Evolutionary conservation across 30 jellyfish, hydroid and myxozoan species (phyloP), one percentile per base, ranked within the genome.

Genomic region (Turritopsis dohrnii): DNA sequence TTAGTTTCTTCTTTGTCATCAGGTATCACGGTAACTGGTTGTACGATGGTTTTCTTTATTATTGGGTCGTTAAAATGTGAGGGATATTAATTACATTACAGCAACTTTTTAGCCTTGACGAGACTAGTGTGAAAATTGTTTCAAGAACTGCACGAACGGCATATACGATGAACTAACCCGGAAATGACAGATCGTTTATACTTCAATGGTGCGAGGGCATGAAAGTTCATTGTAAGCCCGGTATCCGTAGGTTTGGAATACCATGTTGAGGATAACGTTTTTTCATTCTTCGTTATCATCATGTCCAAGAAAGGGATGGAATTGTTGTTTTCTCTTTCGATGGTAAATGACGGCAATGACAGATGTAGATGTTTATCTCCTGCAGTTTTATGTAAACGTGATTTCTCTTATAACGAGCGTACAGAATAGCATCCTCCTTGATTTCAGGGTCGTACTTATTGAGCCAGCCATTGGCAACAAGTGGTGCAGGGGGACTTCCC

Each of bases 271-370:
- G 87, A 27, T 41, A 66, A 74, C 24, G 30, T 72, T 28, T 1
- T 52, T 41, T 29, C 53, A 22, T 79, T 13, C 17, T 76, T 29
- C 16, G 24, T 19, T 9, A 83, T 30, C 76, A 21, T 71, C 87
- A 83, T 83, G 22, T 83, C 89, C 79, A 83, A 76, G 66, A 83
- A 83, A 69, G 87, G 89, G 16, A 83, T 18, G n/a, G 87, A 25
- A 21, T 52, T n/a, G 23, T 83, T 53, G 26, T 71, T 66, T 66
- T 83, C 87, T 18, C 74, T 8, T 72, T 83, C 65, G 60, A 83
- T 71, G 13, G 89, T 72, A 72, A 83, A 72, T 82, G n/a, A n/a
- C n/a, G n/a, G n/a, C n/a, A n/a, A n/a, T n/a, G n/a, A n/a, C n/a
- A n/a, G n/a, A n/a, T n/a, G n/a, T n/a, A n/a, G n/a, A n/a, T n/a